Evolutionary conservation across 2,888 invertebrate species (phyloP).

Genomic region (Malthinus seriepunctatus): DNA sequence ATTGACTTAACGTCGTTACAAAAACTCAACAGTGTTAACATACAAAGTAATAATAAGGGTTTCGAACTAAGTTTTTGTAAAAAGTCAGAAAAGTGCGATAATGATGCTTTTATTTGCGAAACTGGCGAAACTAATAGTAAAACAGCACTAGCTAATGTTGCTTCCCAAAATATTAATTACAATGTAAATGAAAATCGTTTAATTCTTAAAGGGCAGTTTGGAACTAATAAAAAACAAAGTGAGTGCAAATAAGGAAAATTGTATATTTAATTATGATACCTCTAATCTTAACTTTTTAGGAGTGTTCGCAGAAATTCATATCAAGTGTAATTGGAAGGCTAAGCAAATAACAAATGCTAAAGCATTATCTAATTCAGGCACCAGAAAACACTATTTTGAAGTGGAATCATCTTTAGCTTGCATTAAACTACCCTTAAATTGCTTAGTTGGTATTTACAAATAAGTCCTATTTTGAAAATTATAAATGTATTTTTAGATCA

Average conservation of each 20-base stretch:
- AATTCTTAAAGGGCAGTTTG: conserved; percentile 7
- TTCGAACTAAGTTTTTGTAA: conserved; percentile 16
- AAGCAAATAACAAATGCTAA: conserved; percentile 20
- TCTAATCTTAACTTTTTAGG: not conserved
- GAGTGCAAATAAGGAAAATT: conserved; percentile 3
- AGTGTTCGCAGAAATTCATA: conserved; percentile 16
- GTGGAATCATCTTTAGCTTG: conserved; percentile 39
- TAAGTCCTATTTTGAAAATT: not conserved
- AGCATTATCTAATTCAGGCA: conserved; percentile 28
- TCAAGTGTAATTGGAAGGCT: conserved; percentile 38
- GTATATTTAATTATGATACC: not conserved
- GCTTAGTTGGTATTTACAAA: conserved; percentile 13
- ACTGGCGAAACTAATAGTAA: not conserved
- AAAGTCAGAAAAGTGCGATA: conserved; percentile 5
- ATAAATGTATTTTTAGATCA: not conserved
- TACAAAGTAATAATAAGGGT: conserved; percentile 1
- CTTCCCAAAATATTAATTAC: conserved; percentile 3
- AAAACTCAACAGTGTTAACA: not conserved
- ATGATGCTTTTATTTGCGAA: conserved; percentile 11
- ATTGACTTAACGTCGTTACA: conserved; percentile 11
- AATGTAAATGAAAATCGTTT: conserved; percentile 1
- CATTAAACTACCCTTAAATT: conserved; percentile 34
- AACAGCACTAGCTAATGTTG: not conserved
- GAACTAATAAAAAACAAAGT: not conserved
- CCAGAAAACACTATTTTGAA: conserved; percentile 35